Base-by-base conservation (phyloP, 2,797 vertebrate species). In the Parauchenoglanis punctatus region DNA sequence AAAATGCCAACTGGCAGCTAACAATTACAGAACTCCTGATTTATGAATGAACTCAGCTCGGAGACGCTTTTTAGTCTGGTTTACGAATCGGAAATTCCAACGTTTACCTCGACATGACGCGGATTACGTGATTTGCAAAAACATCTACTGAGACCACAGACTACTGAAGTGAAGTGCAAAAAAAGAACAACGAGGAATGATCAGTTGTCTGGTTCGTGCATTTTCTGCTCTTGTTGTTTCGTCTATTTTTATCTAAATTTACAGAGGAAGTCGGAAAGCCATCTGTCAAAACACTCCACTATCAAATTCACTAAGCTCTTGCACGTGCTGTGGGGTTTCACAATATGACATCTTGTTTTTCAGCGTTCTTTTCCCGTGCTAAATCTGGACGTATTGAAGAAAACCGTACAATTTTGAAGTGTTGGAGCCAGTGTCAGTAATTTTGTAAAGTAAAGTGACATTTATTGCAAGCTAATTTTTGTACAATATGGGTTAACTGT, bases 261-360 rank as follows among this genome's bases (percentile, higher is more conserved):
- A 70, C 28, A 84, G 52, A 59, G 77, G 49, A 70, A 84, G 82
- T 84, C 20, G 18, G 67, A 84, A 54, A 67, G 65, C 82, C 82
- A 84, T 84, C 82, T 84, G 82, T 84, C 82, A 84, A 40, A 40
- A 40, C 77, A 80, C 18, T 80, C 56, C 54, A 52, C 63, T 52
- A 84, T 84, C 65, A 68, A 67, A 84, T 84, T 70, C 82, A 83
- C 35, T 68, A 83, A 83, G 18, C 63, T 70, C 49, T 28, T 68
- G 82, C 31, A 35, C 28, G 4, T 54, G 40, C 52, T 40, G n/a
- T 10, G 77, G 77, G 54, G 77, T 23, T 52, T 59, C 54, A 80
- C 31, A 58, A 80, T 58, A 56, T 56, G 76, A 56, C 52, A 58
- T 78, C 76, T 78, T 78, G 76, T 78, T 78, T 58, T 78, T 35